Percentiles rank a stretch among this genome's conserved stretches.
These are phyloP conservation scores for Ennomos erosarius DNA, from an alignment of 2,888 invertebrate species.

Conservation along the genomic window DNA sequence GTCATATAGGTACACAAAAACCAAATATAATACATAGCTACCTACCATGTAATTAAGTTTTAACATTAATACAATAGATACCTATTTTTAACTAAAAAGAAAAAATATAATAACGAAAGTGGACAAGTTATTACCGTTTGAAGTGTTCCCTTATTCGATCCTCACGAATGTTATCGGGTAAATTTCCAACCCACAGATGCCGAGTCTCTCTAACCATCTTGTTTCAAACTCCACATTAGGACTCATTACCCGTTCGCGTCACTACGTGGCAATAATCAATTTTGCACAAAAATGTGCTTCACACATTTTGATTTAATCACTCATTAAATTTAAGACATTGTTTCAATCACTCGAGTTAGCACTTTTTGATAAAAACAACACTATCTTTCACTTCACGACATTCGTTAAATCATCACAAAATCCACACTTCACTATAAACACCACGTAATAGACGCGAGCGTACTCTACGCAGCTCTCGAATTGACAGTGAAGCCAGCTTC, in stretches of 20 bases:
- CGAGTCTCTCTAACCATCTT: conserved; percentile 99
- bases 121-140: conserved; percentile 90
- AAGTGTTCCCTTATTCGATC: conserved; percentile 98
- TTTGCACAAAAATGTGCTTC: conserved; percentile 81
- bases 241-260: conserved; percentile 88
- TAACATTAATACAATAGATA: too few species aligned
- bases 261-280: conserved; percentile 86
- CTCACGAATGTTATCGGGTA: conserved; percentile 99
- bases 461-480: conserved; percentile 83
- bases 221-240: conserved; percentile 97
- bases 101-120: not conserved
- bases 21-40: too few species aligned
- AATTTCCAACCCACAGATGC: conserved; percentile 99
- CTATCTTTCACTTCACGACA: conserved; percentile 82
- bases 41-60: too few species aligned
- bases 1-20: too few species aligned
- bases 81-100: too few species aligned
- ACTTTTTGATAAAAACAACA: conserved; percentile 72
- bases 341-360: conserved; percentile 71
- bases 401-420: conserved; percentile 82
- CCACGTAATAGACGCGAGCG: conserved; percentile 83
- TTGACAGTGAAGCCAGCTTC: conserved; percentile 83
- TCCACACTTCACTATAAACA: conserved; percentile 83
- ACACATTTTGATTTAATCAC: conserved; percentile 82
- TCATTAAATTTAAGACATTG: conserved; percentile 72